Base-by-base conservation (phyloP, 2,888 invertebrate species). In the Pandemis cinnamomeana region DNA sequence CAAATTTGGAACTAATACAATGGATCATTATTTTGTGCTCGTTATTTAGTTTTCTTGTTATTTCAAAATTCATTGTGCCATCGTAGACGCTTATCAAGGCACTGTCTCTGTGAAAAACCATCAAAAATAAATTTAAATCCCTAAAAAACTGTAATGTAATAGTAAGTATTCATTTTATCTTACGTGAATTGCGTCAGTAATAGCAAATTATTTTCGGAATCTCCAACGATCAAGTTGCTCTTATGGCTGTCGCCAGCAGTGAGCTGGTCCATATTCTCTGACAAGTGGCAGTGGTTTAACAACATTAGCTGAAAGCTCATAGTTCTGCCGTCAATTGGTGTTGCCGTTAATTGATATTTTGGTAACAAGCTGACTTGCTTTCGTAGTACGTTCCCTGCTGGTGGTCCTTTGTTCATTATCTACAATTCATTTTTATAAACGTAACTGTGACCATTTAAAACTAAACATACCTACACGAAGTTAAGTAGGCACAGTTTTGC, bases 371-470 rank as follows among this genome's bases (percentile, higher is more conserved):
- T 87, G 13, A 96, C 95, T 86, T 95, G 95, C 76, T 96, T 96
- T 60, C 95, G 93, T 4, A 97, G 84, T 61, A 95, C 87, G 83
- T 96, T 96, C 5, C 97, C 97, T 78, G 96, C 95, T 62, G 97
- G 97, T 13, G 97, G 95, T 60, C 96, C 95, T 84, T 96, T 95
- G 85, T 96, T 96, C 81, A 96, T 95, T 83, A 97, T 96, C 96
- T 97, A 77, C 42, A 70, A 70, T n/a, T 48, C 44, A 6, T 10
- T 44, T 44, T 46, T 46, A 46, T 46, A 11, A 46, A 11, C 11
- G 5, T 11, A 11, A 46, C 11, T 46, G 5, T 11, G 11, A 46
- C 46, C 46, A 11, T 5, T 46, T 46, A 46, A 46, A 46, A 46
- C 2, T 11, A 4, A 11, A 48, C 48, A 48, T 11, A n/a, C n/a